Evolutionary conservation across 2,888 invertebrate species (phyloP).

Genomic region (Aleiodes leptofemur): DNA sequence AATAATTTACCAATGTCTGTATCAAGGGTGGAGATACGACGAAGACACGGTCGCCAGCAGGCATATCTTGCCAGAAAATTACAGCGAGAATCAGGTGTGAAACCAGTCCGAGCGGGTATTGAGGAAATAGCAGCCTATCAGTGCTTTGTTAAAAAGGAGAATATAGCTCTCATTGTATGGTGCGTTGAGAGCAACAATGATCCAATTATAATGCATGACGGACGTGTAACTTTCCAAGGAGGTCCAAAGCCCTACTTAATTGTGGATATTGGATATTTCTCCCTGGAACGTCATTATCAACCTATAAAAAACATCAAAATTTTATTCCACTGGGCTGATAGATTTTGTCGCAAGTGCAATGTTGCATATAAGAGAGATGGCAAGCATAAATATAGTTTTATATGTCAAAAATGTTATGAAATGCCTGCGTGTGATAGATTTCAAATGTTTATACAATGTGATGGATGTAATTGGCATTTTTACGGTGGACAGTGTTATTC

Average conservation of each 20-base stretch:
- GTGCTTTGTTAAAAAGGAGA: not conserved
- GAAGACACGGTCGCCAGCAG: too few species aligned
- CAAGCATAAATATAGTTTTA: not conserved
- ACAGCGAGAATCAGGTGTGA: too few species aligned
- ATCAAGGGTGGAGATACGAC: too few species aligned
- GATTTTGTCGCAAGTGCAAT: not conserved
- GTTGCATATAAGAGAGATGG: not conserved
- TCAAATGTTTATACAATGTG: not conserved
- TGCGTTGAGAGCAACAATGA: too few species aligned
- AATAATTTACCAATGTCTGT: not conserved
- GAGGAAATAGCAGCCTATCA: too few species aligned
- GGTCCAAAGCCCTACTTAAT: too few species aligned
- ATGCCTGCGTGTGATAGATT: not conserved
- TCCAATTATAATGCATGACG: too few species aligned
- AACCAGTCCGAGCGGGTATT: too few species aligned
- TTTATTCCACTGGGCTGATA: not conserved
- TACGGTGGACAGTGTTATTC: not conserved
- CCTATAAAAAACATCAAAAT: not conserved
- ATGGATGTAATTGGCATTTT: not conserved
- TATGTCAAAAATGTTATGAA: not conserved
- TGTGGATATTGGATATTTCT: not conserved
- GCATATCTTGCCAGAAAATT: too few species aligned
- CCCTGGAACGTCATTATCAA: not conserved
- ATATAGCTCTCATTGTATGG: not conserved
- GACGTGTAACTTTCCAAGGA: too few species aligned